Base-by-base conservation (phyloP, 2,888 invertebrate species). In the Eulithis testata region DNA sequence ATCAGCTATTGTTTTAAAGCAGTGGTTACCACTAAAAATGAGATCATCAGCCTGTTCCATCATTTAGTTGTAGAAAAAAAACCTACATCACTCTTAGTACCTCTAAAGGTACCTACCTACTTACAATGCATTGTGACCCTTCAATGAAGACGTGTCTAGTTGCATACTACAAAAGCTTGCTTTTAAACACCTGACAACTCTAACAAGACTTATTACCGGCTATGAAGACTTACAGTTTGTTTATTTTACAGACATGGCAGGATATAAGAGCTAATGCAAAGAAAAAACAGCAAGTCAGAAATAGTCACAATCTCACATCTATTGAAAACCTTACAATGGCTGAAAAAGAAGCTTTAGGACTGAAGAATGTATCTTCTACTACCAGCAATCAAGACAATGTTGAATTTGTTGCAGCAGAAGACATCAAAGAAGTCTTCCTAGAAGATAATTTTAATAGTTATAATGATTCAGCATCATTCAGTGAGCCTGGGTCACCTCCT, bases 211-310 rank as follows among this genome's bases (percentile, higher is more conserved):
- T 31, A 31, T 4, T 6, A 6, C 31, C 21, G 1, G 21, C 3
- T 31, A 0, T 31, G 4, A 31, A 31, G 4, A 31, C 6, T 6
- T 5, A 5, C 31, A 5, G 31, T 0, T 6, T 12, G 63, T 56
- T 65, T 45, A 12, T 62, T 53, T 85, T 87, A 65, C 83, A 92
- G 92, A 90, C 91, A 57, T 92, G 91, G 91, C 91, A 91, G 76
- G 92, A 92, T 74, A 77, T 91, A 40, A 82, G 84, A 44, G 86
- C 85, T 1, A 89, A 91, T 72, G 80, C 83, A 2, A 91, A 89
- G 60, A 89, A 86, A 67, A 78, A 79, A 82, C 85, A 63, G 77
- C 82, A 83, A 60, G 74, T 76, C 65, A 76, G 76, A 12, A 82
- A 84, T 60, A 85, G 84, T 44, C 83, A 83, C 31, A 58, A 85